These are phyloP conservation scores for Gallinago nigripennis DNA, from an alignment of 2,797 vertebrate genomes.

Conservation along the genomic window DNA sequence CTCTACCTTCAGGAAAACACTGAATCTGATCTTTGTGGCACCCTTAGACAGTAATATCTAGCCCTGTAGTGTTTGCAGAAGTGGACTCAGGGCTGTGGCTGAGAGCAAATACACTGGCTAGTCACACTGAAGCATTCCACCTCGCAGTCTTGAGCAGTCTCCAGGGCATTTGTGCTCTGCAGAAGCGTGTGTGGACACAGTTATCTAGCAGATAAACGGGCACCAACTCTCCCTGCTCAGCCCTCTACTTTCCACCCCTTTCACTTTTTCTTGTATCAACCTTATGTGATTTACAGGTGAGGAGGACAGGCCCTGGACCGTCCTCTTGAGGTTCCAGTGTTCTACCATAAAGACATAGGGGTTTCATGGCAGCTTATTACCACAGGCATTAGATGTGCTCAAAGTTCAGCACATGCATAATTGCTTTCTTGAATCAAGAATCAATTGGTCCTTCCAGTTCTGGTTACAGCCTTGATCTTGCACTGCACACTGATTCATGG, in stretches of 20 bases:
- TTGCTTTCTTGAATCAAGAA: background rate
- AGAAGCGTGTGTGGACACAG: accelerated
- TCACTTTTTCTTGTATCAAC: background rate
- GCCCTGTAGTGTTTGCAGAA: background rate
- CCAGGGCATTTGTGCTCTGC: accelerated
- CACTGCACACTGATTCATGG: background rate
- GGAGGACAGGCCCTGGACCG: background rate
- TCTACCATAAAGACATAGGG: background rate
- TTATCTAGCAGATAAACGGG: background rate
- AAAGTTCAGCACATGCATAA: background rate
- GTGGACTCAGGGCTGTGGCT: background rate
- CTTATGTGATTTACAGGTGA: background rate
- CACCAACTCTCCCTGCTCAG: background rate
- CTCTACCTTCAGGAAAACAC: background rate
- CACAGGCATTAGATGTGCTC: background rate
- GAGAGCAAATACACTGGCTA: background rate
- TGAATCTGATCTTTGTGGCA: background rate
- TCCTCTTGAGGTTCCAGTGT: background rate
- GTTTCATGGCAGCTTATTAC: background rate
- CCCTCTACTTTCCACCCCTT: background rate
- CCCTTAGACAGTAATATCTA: background rate
- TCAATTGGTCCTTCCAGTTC: background rate
- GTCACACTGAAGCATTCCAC: background rate
- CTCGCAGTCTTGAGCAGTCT: background rate
- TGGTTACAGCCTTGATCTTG: background rate